phyloP scores from a whole-genome alignment of 2,888 invertebrate genomes.

The Ennomos erosarius region DNA sequence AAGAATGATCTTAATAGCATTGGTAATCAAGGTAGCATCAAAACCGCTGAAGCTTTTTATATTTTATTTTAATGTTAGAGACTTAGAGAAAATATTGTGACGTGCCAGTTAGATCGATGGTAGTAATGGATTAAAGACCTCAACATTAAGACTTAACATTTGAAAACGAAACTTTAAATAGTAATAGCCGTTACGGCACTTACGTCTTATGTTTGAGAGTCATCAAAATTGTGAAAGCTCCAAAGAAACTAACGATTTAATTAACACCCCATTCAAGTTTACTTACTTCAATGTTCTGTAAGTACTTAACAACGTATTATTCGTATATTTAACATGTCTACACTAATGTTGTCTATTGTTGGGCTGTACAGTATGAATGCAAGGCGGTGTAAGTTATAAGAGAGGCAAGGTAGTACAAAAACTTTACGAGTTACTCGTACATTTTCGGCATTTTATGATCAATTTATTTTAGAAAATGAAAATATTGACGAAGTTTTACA shows the following conservation, averaged over 20 bases:
- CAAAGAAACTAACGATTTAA: conserved; percentile 31
- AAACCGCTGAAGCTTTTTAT: too few species aligned
- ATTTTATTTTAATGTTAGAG: too few species aligned
- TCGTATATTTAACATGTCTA: conserved; percentile 31
- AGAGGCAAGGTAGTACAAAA: conserved; percentile 1
- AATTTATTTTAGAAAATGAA: too few species aligned
- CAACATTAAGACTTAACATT: too few species aligned
- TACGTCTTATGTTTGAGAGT: conserved; percentile 16
- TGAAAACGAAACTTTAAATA: neutral
- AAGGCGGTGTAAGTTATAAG: conserved; percentile 15
- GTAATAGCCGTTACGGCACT: neutral
- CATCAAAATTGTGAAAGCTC: conserved; percentile 26
- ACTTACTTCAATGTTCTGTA: conserved; percentile 18
- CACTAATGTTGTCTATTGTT: conserved; percentile 37
- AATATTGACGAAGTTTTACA: too few species aligned
- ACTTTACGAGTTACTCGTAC: too few species aligned
- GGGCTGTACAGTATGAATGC: neutral
- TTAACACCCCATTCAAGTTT: conserved; percentile 35
- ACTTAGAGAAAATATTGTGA: too few species aligned
- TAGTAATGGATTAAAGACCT: too few species aligned
- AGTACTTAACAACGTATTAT: conserved; percentile 33
- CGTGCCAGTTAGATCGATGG: too few species aligned
- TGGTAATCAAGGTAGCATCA: too few species aligned
- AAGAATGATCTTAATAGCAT: too few species aligned
- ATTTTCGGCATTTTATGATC: too few species aligned